Evolutionary conservation across 2,888 invertebrate genomes (phyloP).

Genomic region (Scrobipalpa costella): DNA sequence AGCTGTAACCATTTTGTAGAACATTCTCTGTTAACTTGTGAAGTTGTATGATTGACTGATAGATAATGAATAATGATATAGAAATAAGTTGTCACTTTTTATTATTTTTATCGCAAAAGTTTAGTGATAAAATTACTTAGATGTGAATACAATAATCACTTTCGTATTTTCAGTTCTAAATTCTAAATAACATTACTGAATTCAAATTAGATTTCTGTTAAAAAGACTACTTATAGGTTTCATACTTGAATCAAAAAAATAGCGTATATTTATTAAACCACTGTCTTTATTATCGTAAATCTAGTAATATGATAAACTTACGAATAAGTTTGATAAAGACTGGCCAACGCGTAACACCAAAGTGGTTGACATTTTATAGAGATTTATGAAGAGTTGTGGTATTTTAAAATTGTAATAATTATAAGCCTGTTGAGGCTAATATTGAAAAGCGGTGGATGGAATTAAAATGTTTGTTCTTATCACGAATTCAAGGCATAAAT

Average conservation of each 20-base stretch:
- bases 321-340: conserved; percentile 13
- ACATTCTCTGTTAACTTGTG: background rate
- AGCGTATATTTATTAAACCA: background rate
- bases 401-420: background rate
- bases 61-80: no score
- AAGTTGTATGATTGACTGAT: background rate
- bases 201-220: no score
- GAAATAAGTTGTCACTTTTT: no score
- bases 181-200: no score
- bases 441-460: background rate
- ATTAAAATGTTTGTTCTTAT: background rate
- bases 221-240: no score
- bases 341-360: conserved; percentile 21
- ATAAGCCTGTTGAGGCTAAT: conserved; percentile 21
- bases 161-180: no score
- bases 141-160: no score
- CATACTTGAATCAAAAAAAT: background rate
- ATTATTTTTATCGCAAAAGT: no score
- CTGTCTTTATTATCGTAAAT: conserved; percentile 16
- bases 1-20: background rate
- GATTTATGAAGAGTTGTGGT: conserved; percentile 19
- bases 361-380: conserved; percentile 22
- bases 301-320: background rate
- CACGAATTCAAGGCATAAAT: background rate
- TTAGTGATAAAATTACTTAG: no score